phyloP scores from a whole-genome alignment of 2,797 vertebrate species.

The Crenichthys baileyi region DNA sequence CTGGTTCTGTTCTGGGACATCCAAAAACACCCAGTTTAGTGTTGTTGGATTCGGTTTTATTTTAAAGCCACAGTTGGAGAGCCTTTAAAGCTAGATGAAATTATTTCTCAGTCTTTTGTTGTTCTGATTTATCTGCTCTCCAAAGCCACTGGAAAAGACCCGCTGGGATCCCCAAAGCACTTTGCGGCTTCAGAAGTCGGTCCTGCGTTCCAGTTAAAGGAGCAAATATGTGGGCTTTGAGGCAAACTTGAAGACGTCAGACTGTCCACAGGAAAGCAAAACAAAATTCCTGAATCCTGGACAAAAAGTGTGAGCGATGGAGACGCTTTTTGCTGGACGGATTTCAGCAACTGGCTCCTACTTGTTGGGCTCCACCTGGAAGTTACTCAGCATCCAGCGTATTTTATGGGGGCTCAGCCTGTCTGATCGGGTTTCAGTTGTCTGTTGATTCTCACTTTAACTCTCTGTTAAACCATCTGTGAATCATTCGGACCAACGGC shows the following conservation, averaged over 20 bases:
- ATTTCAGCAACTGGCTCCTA: slow-evolving; percentile 12
- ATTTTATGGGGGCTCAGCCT: too few relatives aligned
- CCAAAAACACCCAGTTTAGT: background rate
- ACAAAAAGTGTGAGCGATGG: slow-evolving; percentile 36
- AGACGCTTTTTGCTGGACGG: slow-evolving; percentile 1
- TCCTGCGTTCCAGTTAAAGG: background rate
- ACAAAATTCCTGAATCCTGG: slow-evolving; percentile 55
- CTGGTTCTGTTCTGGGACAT: background rate
- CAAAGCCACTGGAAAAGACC: background rate
- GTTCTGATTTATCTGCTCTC: background rate
- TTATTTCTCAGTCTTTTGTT: background rate
- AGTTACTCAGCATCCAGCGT: background rate
- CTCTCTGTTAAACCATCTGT: background rate
- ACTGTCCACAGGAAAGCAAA: slow-evolving; percentile 45
- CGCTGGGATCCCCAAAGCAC: background rate
- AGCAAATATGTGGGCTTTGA: slow-evolving; percentile 24
- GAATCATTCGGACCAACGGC: background rate
- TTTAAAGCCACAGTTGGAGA: background rate
- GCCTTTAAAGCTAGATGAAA: too few relatives aligned
- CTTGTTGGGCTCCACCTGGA: slow-evolving; percentile 27
- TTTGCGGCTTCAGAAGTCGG: background rate
- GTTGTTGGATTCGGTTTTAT: background rate
- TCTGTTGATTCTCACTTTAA: background rate
- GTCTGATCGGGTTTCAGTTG: background rate
- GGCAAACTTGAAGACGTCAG: slow-evolving; percentile 27